phyloP scores from a whole-genome alignment of 2,888 invertebrate genomes.

The Cephalotes varians region DNA sequence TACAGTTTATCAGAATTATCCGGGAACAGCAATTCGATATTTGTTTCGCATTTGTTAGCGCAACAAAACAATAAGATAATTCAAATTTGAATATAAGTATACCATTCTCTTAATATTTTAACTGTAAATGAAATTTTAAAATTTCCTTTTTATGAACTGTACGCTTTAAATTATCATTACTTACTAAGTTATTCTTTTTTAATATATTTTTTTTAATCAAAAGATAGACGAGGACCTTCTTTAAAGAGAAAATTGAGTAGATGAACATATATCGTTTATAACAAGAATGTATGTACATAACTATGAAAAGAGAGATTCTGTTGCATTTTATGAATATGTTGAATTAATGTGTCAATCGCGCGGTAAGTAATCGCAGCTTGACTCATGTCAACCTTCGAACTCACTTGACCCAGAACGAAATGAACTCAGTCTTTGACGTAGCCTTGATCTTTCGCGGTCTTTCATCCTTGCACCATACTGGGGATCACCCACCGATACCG shows the following conservation, averaged over 20 bases:
- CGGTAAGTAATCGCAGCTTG: constrained; percentile 29
- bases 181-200: not conserved
- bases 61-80: not conserved
- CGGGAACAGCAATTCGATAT: not conserved
- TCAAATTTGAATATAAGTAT: not conserved
- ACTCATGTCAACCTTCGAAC: constrained; percentile 49
- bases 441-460: constrained; percentile 56
- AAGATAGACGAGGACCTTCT: not conserved
- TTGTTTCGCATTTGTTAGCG: not conserved
- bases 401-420: constrained; percentile 41
- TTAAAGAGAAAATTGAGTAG: not conserved
- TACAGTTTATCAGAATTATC: not conserved
- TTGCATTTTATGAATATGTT: not conserved
- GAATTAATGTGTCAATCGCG: constrained; percentile 42
- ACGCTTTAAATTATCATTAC: not conserved
- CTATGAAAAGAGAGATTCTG: not conserved
- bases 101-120: not conserved
- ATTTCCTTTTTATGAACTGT: not conserved
- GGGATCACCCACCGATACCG: constrained; percentile 18
- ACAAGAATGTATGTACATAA: no score
- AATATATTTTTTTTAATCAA: no score
- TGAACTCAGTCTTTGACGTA: constrained; percentile 42
- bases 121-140: not conserved
- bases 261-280: not conserved
- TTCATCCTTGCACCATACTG: constrained; percentile 28